A percentile compares a stretch with the other conserved stretches of the same genome.
Evolutionary conservation across 2,797 vertebrate genomes (phyloP).

Genomic region (Ambastaia sidthimunki): DNA sequence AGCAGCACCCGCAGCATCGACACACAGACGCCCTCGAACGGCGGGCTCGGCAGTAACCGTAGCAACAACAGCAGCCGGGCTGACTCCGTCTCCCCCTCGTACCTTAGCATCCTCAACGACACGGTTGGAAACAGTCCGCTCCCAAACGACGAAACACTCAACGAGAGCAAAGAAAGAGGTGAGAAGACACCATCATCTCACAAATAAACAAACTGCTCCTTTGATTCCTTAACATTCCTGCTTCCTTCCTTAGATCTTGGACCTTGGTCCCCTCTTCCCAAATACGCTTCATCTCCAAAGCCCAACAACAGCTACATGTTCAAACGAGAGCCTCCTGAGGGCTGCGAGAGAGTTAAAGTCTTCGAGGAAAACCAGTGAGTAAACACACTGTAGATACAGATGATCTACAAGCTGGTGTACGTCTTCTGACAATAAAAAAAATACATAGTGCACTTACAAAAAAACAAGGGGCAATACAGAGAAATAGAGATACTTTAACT

Average conservation of each 20-base stretch:
- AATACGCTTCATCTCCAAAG: constrained; percentile 96
- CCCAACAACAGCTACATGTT: constrained; percentile 99
- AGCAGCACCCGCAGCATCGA: constrained; percentile 97
- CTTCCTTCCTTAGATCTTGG: constrained; percentile 83
- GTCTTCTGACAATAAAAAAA: not conserved
- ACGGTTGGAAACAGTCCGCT: constrained; percentile 88
- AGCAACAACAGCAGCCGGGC: constrained; percentile 97
- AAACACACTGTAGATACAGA: not conserved
- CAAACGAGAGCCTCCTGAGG: constrained; percentile 97
- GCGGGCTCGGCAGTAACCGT: constrained; percentile 84
- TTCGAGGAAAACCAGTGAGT: constrained; percentile 96
- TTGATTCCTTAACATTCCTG: constrained; percentile 5
- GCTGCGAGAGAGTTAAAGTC: constrained; percentile 96
- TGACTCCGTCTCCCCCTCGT: constrained; percentile 93
- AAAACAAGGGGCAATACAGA: not conserved
- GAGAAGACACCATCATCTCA: constrained; percentile 39
- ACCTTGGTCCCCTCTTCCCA: constrained; percentile 94
- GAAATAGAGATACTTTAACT: not conserved
- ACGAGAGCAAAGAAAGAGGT: constrained; percentile 92
- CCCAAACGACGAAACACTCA: constrained; percentile 79
- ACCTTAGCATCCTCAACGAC: constrained; percentile 92
- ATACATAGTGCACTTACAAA: not conserved
- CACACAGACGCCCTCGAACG: constrained; percentile 93
- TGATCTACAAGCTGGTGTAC: not conserved
- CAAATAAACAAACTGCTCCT: not conserved